A percentile compares a stretch with the other conserved stretches of the same genome.
Evolutionary conservation across 2,113 vertebrate species (phyloP).

Genomic region (Prionailurus bengalensis): DNA sequence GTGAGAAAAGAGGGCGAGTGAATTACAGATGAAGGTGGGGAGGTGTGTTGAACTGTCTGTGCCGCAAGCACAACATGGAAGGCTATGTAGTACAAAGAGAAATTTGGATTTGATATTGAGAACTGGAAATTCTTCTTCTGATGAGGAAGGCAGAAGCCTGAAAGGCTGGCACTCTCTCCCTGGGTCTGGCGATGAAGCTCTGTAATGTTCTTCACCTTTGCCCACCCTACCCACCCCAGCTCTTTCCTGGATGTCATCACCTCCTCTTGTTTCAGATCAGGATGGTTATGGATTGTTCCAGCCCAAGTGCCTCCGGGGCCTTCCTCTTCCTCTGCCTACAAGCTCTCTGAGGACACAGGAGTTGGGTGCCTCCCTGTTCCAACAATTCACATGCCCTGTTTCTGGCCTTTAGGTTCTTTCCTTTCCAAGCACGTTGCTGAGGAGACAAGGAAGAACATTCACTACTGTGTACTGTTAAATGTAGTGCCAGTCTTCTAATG

Average conservation of each 20-base stretch:
- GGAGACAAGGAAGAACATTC: neutral
- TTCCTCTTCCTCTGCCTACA: slow-evolving; percentile 55
- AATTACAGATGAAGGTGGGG: accelerated
- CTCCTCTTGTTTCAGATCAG: neutral
- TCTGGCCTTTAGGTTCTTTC: neutral
- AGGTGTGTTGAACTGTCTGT: neutral
- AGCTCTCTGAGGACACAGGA: neutral
- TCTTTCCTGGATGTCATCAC: neutral
- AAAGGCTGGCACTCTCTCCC: neutral
- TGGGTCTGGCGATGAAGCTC: neutral
- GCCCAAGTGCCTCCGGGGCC: neutral
- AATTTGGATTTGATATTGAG: neutral
- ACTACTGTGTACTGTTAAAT: neutral
- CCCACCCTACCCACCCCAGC: neutral
- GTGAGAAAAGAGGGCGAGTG: neutral
- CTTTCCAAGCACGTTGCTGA: neutral
- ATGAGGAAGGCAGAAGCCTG: neutral
- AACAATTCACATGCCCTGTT: neutral
- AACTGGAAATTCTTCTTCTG: neutral
- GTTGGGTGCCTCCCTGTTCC: neutral
- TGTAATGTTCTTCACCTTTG: neutral
- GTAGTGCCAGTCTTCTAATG: neutral
- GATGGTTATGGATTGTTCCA: neutral
- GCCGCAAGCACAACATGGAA: neutral
- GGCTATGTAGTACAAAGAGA: neutral